Evolutionary conservation across 2,888 invertebrate genomes (phyloP).

Genomic region (Nesidiocoris tenuis): DNA sequence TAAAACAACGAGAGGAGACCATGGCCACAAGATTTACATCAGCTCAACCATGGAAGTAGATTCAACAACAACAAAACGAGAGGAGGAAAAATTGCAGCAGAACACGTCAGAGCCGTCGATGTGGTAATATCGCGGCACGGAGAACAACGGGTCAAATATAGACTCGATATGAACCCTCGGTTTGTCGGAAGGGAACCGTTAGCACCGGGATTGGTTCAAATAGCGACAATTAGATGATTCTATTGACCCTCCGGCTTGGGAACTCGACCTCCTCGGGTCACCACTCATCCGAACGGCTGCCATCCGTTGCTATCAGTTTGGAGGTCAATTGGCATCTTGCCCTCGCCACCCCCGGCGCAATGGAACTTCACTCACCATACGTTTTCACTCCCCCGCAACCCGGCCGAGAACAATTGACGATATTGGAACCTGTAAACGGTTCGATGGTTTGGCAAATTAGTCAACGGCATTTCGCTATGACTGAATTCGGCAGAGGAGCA

Average conservation of each 20-base stretch:
- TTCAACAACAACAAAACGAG: no score
- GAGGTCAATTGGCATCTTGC: conserved; percentile 27
- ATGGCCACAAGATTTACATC: no score
- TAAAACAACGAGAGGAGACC: no score
- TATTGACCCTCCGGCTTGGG: conserved; percentile 11
- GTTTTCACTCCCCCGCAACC: no score
- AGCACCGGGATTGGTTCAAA: neutral
- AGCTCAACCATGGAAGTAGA: no score
- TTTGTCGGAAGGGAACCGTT: neutral
- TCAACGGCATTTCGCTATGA: no score
- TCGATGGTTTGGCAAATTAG: neutral
- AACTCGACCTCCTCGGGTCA: neutral
- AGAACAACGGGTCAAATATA: no score
- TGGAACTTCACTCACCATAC: no score
- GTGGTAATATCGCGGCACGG: no score
- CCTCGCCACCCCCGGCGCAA: neutral
- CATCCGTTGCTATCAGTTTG: neutral
- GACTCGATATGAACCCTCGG: no score
- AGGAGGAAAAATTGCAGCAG: no score
- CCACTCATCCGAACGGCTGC: neutral
- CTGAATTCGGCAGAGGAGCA: no score
- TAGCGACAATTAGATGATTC: conserved; percentile 25
- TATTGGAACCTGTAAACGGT: neutral
- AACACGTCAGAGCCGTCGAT: neutral
- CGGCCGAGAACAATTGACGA: conserved; percentile 11